Evolutionary conservation across 2,888 invertebrate genomes (phyloP), one percentile per base, ranked within the genome.

Genomic region (Lasioglossum morio): DNA sequence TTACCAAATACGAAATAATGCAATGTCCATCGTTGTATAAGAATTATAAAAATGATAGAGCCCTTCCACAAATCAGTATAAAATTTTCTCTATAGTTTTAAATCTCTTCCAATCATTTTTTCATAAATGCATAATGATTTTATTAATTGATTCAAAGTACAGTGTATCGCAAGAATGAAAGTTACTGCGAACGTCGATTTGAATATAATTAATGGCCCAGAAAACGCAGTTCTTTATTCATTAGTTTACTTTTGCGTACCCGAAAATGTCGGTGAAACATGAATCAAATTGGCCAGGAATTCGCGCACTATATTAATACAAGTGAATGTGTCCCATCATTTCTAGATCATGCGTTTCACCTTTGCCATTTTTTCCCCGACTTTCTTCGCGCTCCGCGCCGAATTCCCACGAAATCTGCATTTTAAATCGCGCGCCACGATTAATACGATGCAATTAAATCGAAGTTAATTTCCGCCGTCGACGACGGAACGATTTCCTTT

Each of bases 401-500:
- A 48, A 83, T 75, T 63, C 48, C 30, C 60, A 57, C n/a, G 75
- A 14, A 63, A 63, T 75, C 40, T 53, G 60, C 48, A 72, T 53
- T 72, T 83, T 57, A 63, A 77, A 84, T 73, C 46, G n/a, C 53
- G 43, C 75, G 37, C 40, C 46, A 27, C 63, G 77, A 73, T 66
- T 70, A 70, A 72, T 30, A 7, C 37, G 63, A 78, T 63, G 75
- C 37, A 83, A 83, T 72, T 72, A 75, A 57, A 79, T 66, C 23
- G 79, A 78, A 63, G 60, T 78, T 75, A 57, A 57, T 53, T n/a
- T 23, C 40, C 79, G 19, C 23, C 48, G 37, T 66, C 57, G 16
- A 23, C 46, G 14, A 69, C 12, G 57, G 4, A 10, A 1, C 23
- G 4, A 1, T n/a, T 4, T 4, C 0, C 27, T 27, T 10, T 34